Conservation (phyloP, 2,888 invertebrate genomes). For the Trichogramma evanescens region DNA sequence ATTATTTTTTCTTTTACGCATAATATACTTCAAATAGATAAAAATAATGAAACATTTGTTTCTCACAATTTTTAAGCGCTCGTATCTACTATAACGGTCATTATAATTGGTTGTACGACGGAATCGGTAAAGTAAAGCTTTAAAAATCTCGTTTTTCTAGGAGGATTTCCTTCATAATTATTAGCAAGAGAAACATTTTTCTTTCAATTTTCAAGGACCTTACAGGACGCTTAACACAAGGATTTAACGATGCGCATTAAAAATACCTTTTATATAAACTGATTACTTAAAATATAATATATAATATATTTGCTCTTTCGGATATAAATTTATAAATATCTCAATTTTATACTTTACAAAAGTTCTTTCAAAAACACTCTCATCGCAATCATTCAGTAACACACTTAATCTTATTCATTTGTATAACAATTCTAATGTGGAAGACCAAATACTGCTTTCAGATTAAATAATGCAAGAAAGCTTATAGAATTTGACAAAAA, state of each 20-base stretch:
- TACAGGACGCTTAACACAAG: no score
- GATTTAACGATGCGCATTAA: not conserved
- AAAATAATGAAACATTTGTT: conserved; percentile 5
- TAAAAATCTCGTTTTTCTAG: conserved; percentile 11
- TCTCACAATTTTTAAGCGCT: not conserved
- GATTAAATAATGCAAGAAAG: conserved; percentile 25
- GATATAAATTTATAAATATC: conserved; percentile 21
- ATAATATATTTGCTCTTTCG: conserved; percentile 19
- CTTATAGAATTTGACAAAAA: conserved; percentile 11
- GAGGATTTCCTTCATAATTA: no score
- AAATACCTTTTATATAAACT: conserved; percentile 17
- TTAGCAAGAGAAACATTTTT: no score
- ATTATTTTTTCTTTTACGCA: conserved; percentile 10
- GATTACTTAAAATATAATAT: conserved; percentile 12
- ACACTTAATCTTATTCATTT: conserved; percentile 12
- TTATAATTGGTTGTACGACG: no score
- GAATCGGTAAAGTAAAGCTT: no score
- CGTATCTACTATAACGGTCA: not conserved
- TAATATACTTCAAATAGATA: conserved; percentile 9
- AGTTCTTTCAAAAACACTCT: not conserved
- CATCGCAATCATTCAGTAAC: conserved; percentile 3
- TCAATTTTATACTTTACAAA: conserved; percentile 20
- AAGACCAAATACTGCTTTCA: conserved; percentile 39
- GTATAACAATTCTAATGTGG: conserved; percentile 25
- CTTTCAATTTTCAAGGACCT: no score